Evolutionary conservation across 1,140 invertebrate species (phyloP), one percentile per base, ranked within the genome.

Genomic region (Caenorhabditis remanei): DNA sequence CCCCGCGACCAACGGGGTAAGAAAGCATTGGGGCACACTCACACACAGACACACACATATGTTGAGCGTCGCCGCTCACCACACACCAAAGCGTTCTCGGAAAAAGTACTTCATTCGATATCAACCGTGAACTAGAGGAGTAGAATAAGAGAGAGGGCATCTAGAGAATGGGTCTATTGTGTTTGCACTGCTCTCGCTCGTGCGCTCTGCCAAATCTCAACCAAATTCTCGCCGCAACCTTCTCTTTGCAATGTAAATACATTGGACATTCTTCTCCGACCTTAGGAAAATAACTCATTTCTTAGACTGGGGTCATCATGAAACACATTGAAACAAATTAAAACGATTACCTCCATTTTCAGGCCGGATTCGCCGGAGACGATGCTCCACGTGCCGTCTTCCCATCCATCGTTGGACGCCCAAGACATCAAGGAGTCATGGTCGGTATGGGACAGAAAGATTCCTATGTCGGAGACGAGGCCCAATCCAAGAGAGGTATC

Each of bases 361-460:
- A 87, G 90, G 94, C 94, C 87, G 94, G 95, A 87, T 95, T 95
- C 90, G 94, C 94, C 89, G 94, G 94, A 89, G 95, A 95, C 90
- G 95, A 95, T 92, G 95, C 95, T 89, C 95, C 95, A 71, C 93
- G 95, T 88, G 95, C 95, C 88, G 94, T 95, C 65, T 95, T 95
- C 90, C 94, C 94, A 48, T 94, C 94, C 79, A 95, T 95, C 90
- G 94, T 95, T 58, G 94, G 95, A 86, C 93, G 95, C 83, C 94
- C 94, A 65, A 91, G 95, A 71, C 94, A 95, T 92, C 94, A 95
- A 92, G 94, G 96, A 93, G 97, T 98, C 90, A 98, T 98, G 97
- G 97, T 98, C 90, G 97, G 97, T 94, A 98, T 98, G 97, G 97
- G 97, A 91, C 97, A 98, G 93, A 98, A 94, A 89, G 97, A 98